These are phyloP conservation scores for Diglossa brunneiventris DNA, from an alignment of 2,113 vertebrate genomes.

Conservation along the genomic window DNA sequence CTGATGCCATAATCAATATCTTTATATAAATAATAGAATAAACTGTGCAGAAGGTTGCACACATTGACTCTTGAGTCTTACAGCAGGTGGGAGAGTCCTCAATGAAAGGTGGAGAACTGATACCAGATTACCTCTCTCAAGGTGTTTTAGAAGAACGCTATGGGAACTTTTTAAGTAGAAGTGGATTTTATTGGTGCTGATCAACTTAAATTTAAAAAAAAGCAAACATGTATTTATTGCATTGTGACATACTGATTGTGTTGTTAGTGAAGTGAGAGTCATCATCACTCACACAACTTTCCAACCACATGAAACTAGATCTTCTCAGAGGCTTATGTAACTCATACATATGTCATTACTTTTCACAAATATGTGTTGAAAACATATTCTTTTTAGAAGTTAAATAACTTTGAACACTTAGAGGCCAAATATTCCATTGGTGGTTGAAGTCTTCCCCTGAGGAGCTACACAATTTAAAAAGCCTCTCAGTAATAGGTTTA, in stretches of 20 bases:
- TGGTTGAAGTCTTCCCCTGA: not conserved
- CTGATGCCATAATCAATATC: not conserved
- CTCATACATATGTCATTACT: not conserved
- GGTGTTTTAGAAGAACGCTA: not conserved
- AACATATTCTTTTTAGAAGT: not conserved
- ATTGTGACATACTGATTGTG: not conserved
- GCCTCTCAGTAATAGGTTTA: not conserved
- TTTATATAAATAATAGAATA: not conserved
- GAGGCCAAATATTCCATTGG: not conserved
- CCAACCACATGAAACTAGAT: not conserved
- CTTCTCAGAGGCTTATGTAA: not conserved
- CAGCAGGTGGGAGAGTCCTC: not conserved
- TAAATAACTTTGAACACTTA: not conserved
- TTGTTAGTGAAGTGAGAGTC: not conserved
- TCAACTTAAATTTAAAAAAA: not conserved
- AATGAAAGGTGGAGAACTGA: not conserved
- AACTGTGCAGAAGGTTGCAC: not conserved
- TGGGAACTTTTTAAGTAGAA: not conserved
- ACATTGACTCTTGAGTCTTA: not conserved
- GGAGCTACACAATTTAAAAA: not conserved
- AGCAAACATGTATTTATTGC: not conserved
- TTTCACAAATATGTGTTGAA: not conserved
- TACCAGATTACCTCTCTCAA: not conserved
- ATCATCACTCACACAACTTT: not conserved
- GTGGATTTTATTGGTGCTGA: not conserved